Percentiles rank a stretch among this genome's conserved stretches.
phyloP scores from a whole-genome alignment of 2,797 vertebrate genomes.

The Squalus acanthias region DNA sequence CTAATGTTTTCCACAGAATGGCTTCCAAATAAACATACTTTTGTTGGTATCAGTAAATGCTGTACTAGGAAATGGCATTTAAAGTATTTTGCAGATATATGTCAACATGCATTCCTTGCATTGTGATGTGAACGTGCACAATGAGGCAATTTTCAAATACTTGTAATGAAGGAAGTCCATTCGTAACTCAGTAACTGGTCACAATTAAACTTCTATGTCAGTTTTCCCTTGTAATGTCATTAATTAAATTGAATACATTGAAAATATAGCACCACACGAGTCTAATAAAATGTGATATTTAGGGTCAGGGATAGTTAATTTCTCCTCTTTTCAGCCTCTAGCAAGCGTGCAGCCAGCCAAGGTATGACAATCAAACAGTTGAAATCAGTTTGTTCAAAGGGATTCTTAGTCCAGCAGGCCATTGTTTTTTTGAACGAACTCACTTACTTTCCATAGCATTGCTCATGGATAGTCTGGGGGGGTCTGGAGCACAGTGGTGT shows the following conservation, averaged over 20 bases:
- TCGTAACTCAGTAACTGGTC: not conserved
- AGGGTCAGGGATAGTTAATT: not conserved
- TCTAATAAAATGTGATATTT: constrained; percentile 23
- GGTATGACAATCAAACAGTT: not conserved
- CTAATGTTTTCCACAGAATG: not conserved
- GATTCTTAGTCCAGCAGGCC: not conserved
- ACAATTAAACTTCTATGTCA: not conserved
- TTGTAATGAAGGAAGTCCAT: not conserved
- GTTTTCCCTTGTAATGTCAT: not conserved
- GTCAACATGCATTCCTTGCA: not conserved
- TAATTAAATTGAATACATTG: constrained; percentile 1
- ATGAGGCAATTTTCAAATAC: not conserved
- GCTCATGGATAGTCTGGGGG: not conserved
- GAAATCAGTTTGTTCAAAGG: not conserved
- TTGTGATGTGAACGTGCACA: not conserved
- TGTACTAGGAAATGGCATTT: not conserved
- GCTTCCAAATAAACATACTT: not conserved
- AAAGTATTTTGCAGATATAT: not conserved
- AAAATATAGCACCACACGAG: not conserved
- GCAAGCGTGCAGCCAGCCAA: not conserved
- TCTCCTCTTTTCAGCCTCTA: not conserved
- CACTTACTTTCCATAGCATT: not conserved
- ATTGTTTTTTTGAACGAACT: not conserved
- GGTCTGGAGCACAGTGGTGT: not conserved
- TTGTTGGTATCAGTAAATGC: not conserved